Base-by-base conservation (phyloP, 2,113 vertebrate genomes). In the Aleadryas rufinucha region DNA sequence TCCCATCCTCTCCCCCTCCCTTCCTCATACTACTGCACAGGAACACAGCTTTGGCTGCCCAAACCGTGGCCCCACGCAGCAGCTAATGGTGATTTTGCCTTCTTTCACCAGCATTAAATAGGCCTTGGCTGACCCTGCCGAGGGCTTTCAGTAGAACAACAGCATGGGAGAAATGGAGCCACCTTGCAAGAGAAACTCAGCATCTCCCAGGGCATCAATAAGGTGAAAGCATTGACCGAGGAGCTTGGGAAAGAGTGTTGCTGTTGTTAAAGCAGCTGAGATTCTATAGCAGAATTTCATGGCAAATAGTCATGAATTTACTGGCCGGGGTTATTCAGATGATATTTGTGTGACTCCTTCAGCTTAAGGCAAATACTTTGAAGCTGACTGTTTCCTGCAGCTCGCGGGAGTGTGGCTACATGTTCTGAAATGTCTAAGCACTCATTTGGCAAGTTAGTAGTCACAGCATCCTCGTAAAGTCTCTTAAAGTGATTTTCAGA, bases 361-460 rank as follows among this genome's bases (percentile, higher is more conserved):
- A 93, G 90, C 93, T 96, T 79, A 66, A 88, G 88, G 96, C 93
- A 95, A 94, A 92, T 96, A 89, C 94, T 96, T 96, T 90, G 96
- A 93, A 95, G 95, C 92, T 94, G 90, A 88, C 30, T 86, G 84
- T 90, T 93, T 90, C 69, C 90, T 90, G 77, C 76, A 71, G 93
- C 83, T 95, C 27, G n/a, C 57, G 50, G 90, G 74, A 97, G 74
- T 68, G 71, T 84, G 96, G 90, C 89, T 96, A 42, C 93, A 72
- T 90, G 90, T 93, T 95, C 90, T 92, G 80, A 96, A 93, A 93
- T 59, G 92, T 94, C 92, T 79, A 15, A 94, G 80, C 80, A 30
- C 64, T 90, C 72, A 37, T 89, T 95, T 96, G 90, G 86, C 86
- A 87, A 96, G 83, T 94, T 72, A 84, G 72, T 89, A 93, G 75